Evolutionary conservation across 1,140 invertebrate genomes (phyloP), one percentile per base, ranked within the genome.

Genomic region (Drosophila kurseongensis): DNA sequence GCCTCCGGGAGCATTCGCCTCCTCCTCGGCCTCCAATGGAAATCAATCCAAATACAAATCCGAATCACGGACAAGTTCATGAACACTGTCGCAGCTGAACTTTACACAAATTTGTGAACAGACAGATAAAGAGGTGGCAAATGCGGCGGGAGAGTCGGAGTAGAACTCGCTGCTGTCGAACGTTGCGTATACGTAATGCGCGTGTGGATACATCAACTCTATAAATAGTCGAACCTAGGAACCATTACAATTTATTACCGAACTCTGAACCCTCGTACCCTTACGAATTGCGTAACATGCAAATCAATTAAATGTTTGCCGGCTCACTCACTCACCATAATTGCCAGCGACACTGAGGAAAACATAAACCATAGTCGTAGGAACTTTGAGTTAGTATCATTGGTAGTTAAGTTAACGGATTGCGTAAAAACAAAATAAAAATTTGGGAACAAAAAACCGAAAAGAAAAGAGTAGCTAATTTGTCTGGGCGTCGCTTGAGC

Each of bases 241-340:
- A 41, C 57, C 61, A 68, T 71, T 72, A 72, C 47, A 47, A 52
- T 73, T 72, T 61, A 74, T 61, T 54, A 41, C 50, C 54, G 48
- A 75, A 55, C 54, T 45, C 57, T 68, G 40, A 61, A 75, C 63
- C 59, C 10, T 32, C 27, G 14, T 40, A 23, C 18, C 12, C 36
- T 66, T 45, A 51, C 18, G 62, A 35, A 67, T 89, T 90, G 84
- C 84, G 75, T 88, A 88, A 88, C 63, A 66, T 61, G 75, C 79
- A 75, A 88, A 77, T 79, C 59, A 57, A 86, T 83, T 65, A 50
- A 45, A 74, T 52, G 29, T 9, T 51, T 32, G 60, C 57, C 57
- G 56, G 23, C 23, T 10, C 57, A 91, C 91, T 92, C 73, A 92
- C 91, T 92, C 73, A 92, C 91, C 91, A 54, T 92, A 92, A 73